phyloP scores from a whole-genome alignment of 2,113 vertebrate species.

The Pogonocichla stellata region DNA sequence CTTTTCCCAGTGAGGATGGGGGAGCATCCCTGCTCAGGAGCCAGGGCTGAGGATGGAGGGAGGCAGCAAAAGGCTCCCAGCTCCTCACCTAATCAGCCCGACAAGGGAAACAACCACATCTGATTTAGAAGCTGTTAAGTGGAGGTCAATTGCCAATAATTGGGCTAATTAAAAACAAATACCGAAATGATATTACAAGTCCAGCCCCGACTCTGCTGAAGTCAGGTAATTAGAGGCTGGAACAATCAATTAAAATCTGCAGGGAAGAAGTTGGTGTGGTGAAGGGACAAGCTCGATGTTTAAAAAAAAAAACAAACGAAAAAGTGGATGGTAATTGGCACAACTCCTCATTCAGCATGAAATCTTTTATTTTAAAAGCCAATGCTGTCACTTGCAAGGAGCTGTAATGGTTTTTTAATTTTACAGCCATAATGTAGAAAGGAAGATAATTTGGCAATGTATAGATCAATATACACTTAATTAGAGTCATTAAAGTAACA shows the following conservation, averaged over 20 bases:
- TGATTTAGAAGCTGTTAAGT: conserved; percentile 41
- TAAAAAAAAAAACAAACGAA: not conserved
- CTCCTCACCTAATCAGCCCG: not conserved
- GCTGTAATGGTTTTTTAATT: not conserved
- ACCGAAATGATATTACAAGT: conserved; percentile 28
- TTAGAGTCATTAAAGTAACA: not conserved
- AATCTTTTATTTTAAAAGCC: conserved; percentile 9
- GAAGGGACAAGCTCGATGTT: not conserved
- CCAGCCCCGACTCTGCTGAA: not conserved
- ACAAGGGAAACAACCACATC: not conserved
- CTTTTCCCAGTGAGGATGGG: not conserved
- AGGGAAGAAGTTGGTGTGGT: not conserved
- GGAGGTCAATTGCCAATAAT: conserved; percentile 65
- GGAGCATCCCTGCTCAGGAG: not conserved
- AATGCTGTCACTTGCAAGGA: not conserved
- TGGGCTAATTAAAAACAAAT: conserved; percentile 65
- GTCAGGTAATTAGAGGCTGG: not conserved
- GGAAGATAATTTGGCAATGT: not conserved
- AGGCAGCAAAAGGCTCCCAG: not conserved
- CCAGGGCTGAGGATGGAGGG: not conserved
- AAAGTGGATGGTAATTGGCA: not conserved
- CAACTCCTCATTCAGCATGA: not conserved
- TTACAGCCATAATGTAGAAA: not conserved
- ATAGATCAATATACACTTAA: not conserved
- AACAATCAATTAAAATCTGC: conserved; percentile 21